Evolutionary conservation across 1,140 invertebrate species (phyloP).

Genomic region (Drosophila guanche): DNA sequence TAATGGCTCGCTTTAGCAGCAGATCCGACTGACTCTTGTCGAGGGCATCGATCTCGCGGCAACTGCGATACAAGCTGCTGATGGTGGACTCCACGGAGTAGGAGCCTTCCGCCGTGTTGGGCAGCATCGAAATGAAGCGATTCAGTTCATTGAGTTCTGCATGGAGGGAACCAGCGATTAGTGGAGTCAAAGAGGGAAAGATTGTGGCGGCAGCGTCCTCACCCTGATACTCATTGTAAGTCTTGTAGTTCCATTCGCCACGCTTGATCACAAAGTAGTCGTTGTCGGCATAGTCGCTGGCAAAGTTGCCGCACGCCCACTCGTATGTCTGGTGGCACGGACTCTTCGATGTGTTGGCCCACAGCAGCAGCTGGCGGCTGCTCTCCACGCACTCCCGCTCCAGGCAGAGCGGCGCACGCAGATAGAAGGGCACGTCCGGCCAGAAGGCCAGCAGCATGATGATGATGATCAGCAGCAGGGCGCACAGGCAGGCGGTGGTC

Average conservation of each 20-base stretch:
- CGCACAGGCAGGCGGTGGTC: conserved; percentile 76
- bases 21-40: conserved; percentile 80
- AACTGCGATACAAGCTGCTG: conserved; percentile 73
- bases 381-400: conserved; percentile 79
- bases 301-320: conserved; percentile 81
- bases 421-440: conserved; percentile 80
- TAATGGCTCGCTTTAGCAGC: conserved; percentile 69
- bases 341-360: conserved; percentile 76
- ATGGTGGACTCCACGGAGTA: conserved; percentile 77
- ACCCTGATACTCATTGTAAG: conserved; percentile 83
- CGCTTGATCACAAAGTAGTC: conserved; percentile 81
- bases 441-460: conserved; percentile 78
- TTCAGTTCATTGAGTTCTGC: conserved; percentile 80
- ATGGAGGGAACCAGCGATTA: neutral
- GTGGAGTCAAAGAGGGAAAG: neutral
- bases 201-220: conserved; percentile 10
- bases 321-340: conserved; percentile 80
- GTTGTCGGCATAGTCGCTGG: conserved; percentile 64
- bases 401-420: conserved; percentile 75
- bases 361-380: conserved; percentile 75
- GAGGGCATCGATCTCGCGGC: conserved; percentile 74
- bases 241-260: conserved; percentile 82
- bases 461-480: conserved; percentile 74
- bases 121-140: conserved; percentile 81
- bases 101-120: conserved; percentile 60